These are phyloP conservation scores for Porites lutea DNA, from an alignment of 64 coral and sea anemone genomes.

Conservation along the genomic window DNA sequence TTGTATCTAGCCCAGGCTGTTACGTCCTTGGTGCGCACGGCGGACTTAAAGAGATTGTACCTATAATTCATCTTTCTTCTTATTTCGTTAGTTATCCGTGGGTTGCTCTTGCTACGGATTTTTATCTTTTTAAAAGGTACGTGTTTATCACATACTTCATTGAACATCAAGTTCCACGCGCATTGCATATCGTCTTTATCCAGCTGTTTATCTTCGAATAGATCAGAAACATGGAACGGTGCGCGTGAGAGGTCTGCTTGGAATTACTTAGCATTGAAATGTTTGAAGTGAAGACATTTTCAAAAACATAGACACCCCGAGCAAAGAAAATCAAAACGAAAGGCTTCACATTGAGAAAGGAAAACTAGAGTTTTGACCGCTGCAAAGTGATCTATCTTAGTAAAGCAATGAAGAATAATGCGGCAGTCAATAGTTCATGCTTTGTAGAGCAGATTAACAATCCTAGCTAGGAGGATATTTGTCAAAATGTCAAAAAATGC, in stretches of 20 bases:
- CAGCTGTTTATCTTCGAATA: background rate
- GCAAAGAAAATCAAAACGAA: too few species aligned
- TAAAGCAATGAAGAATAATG: too few species aligned
- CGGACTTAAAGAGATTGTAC: background rate
- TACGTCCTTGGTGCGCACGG: background rate
- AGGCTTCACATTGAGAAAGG: too few species aligned
- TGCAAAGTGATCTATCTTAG: too few species aligned
- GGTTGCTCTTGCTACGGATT: background rate
- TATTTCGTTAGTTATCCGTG: constrained; percentile 9
- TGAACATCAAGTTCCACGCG: background rate
- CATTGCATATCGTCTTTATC: background rate
- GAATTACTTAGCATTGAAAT: too few species aligned
- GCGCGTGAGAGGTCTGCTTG: background rate
- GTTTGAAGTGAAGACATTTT: too few species aligned
- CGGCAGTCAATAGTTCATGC: too few species aligned
- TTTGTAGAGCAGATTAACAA: too few species aligned
- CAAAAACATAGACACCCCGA: too few species aligned
- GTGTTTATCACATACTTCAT: constrained; percentile 4
- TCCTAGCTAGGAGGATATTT: too few species aligned
- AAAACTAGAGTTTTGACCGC: too few species aligned
- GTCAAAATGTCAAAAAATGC: too few species aligned
- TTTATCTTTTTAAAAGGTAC: background rate
- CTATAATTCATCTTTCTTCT: constrained; percentile 7
- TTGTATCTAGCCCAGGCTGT: background rate
- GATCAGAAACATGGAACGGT: background rate